phyloP scores from a whole-genome alignment of 2,113 vertebrate genomes.

The Pogonocichla stellata region DNA sequence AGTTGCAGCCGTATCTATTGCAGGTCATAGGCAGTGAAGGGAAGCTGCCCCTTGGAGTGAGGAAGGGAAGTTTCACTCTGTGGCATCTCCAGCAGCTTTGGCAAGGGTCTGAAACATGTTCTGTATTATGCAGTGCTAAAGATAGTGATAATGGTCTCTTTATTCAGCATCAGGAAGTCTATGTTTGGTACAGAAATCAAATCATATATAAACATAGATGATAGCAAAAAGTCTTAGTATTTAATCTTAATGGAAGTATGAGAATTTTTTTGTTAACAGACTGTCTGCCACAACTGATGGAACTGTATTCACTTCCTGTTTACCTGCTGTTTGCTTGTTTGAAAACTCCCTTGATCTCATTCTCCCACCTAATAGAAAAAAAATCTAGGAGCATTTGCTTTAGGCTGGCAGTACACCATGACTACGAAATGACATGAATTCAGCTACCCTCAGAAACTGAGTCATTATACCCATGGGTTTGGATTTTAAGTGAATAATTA shows the following conservation, averaged over 20 bases:
- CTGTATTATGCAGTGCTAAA: not conserved
- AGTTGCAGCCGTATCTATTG: not conserved
- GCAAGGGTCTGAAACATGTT: not conserved
- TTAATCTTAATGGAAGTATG: not conserved
- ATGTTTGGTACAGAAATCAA: not conserved
- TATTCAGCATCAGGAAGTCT: not conserved
- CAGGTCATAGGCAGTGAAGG: not conserved
- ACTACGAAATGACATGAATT: not conserved
- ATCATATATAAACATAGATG: not conserved
- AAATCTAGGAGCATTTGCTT: not conserved
- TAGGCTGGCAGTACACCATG: not conserved
- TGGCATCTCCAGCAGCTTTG: not conserved
- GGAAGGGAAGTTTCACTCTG: not conserved
- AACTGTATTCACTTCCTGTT: not conserved
- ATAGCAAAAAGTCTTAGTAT: not conserved
- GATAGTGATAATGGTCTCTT: not conserved
- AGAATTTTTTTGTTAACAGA: not conserved
- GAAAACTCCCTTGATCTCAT: not conserved
- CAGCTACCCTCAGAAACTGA: not conserved
- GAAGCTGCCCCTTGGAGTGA: not conserved
- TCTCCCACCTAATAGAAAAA: not conserved
- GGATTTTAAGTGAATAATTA: not conserved
- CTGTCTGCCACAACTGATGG: not conserved
- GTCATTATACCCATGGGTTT: not conserved
- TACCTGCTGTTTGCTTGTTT: not conserved